These are phyloP conservation scores for Drosophila basisetae DNA, from an alignment of 2,888 invertebrate species.

Conservation along the genomic window DNA sequence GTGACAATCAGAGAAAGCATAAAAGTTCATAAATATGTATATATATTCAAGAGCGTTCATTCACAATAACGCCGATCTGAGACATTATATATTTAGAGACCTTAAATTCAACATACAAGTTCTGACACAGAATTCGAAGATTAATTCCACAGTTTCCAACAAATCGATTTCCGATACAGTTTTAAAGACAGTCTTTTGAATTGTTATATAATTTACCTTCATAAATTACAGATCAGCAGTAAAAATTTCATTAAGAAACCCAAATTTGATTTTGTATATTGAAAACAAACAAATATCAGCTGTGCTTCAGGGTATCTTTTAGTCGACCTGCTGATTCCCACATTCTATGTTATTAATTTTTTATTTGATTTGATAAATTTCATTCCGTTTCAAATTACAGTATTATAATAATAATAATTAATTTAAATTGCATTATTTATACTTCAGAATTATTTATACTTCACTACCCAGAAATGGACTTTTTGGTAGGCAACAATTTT, in stretches of 20 bases:
- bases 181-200: too few relatives aligned
- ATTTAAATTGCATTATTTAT: neutral
- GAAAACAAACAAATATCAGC: neutral
- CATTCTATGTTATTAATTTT: neutral
- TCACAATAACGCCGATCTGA: neutral
- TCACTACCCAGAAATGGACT: neutral
- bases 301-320: neutral
- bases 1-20: neutral
- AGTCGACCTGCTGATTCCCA: neutral
- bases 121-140: neutral
- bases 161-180: neutral
- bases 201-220: neutral
- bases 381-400: neutral
- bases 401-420: neutral
- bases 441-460: neutral
- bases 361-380: neutral
- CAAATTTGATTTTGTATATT: neutral
- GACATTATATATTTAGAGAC: neutral
- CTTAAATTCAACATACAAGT: neutral
- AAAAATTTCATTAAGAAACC: fast-evolving
- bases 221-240: neutral
- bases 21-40: neutral
- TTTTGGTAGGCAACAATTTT: neutral
- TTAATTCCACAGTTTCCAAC: neutral
- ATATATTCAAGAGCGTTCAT: neutral